Evolutionary conservation across 2,888 invertebrate species (phyloP).

Genomic region (Drosophila acutilabella): DNA sequence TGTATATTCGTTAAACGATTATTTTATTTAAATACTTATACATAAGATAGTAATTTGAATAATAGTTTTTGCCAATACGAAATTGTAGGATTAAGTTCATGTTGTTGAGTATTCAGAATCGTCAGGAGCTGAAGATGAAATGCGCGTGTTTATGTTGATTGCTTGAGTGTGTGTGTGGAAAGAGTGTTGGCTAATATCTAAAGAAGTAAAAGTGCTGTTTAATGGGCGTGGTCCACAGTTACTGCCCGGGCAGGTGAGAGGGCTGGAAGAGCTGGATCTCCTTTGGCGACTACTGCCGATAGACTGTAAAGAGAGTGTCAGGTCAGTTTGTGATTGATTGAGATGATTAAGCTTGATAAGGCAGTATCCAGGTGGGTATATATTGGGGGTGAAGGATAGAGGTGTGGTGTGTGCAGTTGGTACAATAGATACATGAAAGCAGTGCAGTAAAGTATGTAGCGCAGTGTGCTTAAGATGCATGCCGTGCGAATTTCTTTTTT

Average conservation of each 20-base stretch:
- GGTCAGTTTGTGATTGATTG: conserved; percentile 56
- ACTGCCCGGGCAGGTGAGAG: conserved; percentile 56
- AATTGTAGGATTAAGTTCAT: conserved; percentile 9
- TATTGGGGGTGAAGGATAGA: not conserved
- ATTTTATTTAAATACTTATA: conserved; percentile 75
- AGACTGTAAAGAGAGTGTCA: conserved; percentile 79
- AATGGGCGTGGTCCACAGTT: conserved; percentile 55
- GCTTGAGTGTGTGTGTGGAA: conserved; percentile 2
- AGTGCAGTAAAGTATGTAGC: conserved; percentile 44
- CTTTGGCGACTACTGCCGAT: conserved; percentile 69
- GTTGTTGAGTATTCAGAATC: conserved; percentile 18
- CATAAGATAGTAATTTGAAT: conserved; percentile 50
- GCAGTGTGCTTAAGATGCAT: conserved; percentile 57
- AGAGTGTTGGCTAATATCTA: conserved; percentile 45
- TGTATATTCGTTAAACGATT: conserved; percentile 55
- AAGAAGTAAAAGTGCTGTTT: conserved; percentile 40
- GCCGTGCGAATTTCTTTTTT: conserved; percentile 60
- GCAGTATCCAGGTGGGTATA: conserved; percentile 35
- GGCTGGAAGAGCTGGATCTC: conserved; percentile 61
- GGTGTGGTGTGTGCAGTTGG: conserved; percentile 12
- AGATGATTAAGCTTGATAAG: conserved; percentile 33
- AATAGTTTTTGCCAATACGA: conserved; percentile 41
- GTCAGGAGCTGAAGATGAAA: conserved; percentile 34
- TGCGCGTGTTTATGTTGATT: not conserved
- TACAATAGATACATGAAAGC: conserved; percentile 49